A percentile compares a stretch with the other conserved stretches of the same genome.
Conservation (phyloP, 2,113 vertebrate genomes). For the Platysternon megacephalum region DNA sequence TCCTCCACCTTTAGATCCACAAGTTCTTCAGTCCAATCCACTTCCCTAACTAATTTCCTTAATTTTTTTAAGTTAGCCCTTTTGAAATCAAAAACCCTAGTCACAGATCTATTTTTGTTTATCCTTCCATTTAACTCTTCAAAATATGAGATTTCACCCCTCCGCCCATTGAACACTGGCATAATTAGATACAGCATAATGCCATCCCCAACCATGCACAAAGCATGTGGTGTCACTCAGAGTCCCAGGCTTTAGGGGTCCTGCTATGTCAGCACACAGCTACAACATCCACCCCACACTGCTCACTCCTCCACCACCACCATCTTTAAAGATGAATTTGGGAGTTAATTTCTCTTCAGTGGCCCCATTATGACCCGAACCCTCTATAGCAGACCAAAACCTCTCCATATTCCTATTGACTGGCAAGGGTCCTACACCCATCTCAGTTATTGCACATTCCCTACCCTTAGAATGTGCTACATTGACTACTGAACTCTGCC, state of each 20-base stretch:
- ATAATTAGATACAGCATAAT: background rate
- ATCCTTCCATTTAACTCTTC: conserved; percentile 60
- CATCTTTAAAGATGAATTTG: background rate
- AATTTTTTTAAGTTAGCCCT: too few species aligned
- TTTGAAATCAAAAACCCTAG: too few species aligned
- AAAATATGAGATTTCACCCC: conserved; percentile 57
- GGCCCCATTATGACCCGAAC: background rate
- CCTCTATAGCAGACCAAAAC: background rate
- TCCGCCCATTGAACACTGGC: background rate
- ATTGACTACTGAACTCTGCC: background rate
- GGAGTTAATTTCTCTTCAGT: background rate
- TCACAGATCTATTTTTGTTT: too few species aligned
- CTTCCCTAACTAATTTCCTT: too few species aligned
- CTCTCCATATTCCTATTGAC: background rate
- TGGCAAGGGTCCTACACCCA: background rate
- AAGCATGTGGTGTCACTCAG: background rate
- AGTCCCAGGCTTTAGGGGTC: background rate
- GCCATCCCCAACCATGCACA: background rate
- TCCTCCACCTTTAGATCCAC: too few species aligned
- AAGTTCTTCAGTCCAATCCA: too few species aligned
- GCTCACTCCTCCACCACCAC: background rate
- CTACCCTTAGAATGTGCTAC: background rate
- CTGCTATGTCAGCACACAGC: background rate
- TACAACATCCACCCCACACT: background rate
- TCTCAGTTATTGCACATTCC: background rate